Conservation (phyloP, 2,113 vertebrate species). For the Sander lucioperca region DNA sequence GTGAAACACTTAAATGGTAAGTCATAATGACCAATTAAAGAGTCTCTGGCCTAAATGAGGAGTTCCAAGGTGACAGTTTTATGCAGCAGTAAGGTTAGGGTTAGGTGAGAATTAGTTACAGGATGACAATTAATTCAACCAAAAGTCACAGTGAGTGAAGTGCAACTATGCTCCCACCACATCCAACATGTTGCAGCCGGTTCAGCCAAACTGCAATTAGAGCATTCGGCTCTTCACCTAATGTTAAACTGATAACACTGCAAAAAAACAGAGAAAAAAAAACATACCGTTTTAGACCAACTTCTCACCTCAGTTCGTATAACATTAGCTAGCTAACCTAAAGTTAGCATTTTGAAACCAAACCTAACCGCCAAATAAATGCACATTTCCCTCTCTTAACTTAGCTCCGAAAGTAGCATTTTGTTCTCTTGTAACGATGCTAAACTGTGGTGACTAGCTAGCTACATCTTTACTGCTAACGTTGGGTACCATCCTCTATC, state of each 20-base stretch:
- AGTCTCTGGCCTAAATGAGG: not conserved
- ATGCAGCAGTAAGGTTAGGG: not conserved
- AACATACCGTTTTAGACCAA: not conserved
- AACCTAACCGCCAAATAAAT: not conserved
- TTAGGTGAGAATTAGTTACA: not conserved
- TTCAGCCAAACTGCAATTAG: not conserved
- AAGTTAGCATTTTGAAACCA: not conserved
- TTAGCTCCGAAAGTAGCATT: not conserved
- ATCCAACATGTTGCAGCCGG: conserved; percentile 1
- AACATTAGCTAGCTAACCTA: not conserved
- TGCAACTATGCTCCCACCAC: not conserved
- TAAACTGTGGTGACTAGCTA: not conserved
- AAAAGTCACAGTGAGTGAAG: not conserved
- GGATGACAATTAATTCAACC: not conserved
- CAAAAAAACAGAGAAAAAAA: not conserved
- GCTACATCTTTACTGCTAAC: not conserved
- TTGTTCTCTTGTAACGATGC: not conserved
- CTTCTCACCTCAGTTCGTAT: not conserved
- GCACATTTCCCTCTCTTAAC: not conserved
- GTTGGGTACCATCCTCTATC: not conserved
- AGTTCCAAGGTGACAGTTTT: not conserved
- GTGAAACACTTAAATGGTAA: conserved; percentile 1
- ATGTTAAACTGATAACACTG: not conserved
- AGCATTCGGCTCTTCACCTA: not conserved
- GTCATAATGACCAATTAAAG: not conserved